A percentile compares a stretch with the other conserved stretches of the same genome.
Conservation (phyloP, 23 tunicate species). For the Trididemnum clinides region DNA sequence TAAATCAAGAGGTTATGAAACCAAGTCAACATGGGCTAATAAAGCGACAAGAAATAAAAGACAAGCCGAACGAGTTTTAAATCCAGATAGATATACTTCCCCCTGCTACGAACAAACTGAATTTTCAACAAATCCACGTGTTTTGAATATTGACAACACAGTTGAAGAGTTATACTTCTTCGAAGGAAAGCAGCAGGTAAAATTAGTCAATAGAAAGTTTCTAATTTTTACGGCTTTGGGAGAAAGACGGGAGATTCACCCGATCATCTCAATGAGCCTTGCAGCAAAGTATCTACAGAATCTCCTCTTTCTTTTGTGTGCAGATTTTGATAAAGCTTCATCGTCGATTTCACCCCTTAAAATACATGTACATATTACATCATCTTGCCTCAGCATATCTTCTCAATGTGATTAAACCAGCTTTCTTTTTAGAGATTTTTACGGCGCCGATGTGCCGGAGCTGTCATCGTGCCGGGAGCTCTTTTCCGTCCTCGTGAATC, state of each 20-base stretch:
- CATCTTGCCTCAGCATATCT: too few relatives aligned
- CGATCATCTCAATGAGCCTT: too few relatives aligned
- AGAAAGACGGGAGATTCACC: not conserved
- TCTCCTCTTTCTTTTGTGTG: too few relatives aligned
- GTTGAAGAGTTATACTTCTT: slow-evolving; percentile 44
- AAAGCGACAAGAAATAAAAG: not conserved
- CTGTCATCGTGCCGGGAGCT: not conserved
- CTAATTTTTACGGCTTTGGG: too few relatives aligned
- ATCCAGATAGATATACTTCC: slow-evolving; percentile 21
- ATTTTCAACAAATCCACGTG: slow-evolving; percentile 31
- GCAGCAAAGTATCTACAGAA: too few relatives aligned
- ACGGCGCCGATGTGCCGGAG: slow-evolving; percentile 33
- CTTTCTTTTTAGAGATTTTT: slow-evolving; percentile 31
- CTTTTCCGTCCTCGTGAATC: slow-evolving; percentile 23
- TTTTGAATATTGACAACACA: slow-evolving; percentile 31
- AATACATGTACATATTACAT: too few relatives aligned
- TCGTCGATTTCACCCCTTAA: too few relatives aligned
- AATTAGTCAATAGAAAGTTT: not conserved
- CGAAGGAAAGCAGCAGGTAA: slow-evolving; percentile 51
- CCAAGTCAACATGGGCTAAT: not conserved
- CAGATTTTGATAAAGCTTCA: too few relatives aligned
- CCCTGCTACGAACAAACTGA: slow-evolving; percentile 34
- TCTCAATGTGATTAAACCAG: too few relatives aligned
- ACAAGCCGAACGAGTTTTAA: not conserved
- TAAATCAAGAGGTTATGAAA: not conserved